Evolutionary conservation across 2,888 invertebrate species (phyloP).

Genomic region (Dynastes maya): DNA sequence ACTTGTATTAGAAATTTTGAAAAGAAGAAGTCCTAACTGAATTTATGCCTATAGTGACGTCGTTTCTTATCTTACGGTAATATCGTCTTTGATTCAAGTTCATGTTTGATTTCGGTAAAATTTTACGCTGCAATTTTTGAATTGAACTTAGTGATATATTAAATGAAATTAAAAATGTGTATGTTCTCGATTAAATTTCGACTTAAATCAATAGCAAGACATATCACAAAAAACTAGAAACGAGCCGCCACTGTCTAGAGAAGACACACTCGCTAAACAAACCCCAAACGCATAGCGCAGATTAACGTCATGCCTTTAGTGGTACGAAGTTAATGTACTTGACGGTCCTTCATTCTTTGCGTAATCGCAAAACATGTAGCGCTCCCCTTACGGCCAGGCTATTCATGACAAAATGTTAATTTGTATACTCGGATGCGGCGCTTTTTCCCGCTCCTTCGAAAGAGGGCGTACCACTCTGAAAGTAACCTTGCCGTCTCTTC

Average conservation of each 20-base stretch:
- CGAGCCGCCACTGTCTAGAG: not conserved
- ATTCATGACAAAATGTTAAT: conserved; percentile 49
- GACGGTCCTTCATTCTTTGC: conserved; percentile 41
- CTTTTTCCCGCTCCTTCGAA: conserved; percentile 21
- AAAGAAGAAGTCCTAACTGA: no score
- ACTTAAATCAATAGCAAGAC: no score
- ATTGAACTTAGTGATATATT: no score
- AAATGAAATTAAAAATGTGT: no score
- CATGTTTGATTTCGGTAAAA: no score
- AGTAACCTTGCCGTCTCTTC: not conserved
- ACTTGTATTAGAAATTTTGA: no score
- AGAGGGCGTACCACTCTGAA: not conserved
- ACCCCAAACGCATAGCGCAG: not conserved
- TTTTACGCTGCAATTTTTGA: no score
- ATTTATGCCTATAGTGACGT: no score
- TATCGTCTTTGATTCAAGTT: no score
- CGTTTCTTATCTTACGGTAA: no score
- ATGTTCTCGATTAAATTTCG: no score
- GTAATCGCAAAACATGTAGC: conserved; percentile 46
- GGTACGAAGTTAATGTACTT: conserved; percentile 31
- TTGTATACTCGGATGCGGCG: conserved; percentile 45
- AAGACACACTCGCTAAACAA: not conserved
- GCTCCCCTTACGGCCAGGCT: conserved; percentile 19
- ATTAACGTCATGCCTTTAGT: not conserved
- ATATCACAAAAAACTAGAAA: not conserved